Evolutionary conservation across 2,113 vertebrate species (phyloP).

Genomic region (Narcine bancroftii): DNA sequence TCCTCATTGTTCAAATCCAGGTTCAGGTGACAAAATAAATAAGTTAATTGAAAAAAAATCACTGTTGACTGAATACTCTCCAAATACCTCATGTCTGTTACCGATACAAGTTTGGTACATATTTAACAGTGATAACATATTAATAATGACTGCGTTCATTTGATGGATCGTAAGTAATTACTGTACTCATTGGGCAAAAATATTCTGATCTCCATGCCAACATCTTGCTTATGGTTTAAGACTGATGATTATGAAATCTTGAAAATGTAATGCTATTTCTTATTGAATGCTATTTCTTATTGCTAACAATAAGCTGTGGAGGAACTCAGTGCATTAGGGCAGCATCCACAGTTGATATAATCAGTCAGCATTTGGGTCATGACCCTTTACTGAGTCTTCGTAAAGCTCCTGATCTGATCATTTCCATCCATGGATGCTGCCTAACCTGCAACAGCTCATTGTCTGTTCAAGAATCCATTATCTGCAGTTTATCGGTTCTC

Average conservation of each 20-base stretch:
- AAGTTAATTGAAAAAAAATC: background rate
- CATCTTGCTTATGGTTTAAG: background rate
- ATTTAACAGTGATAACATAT: background rate
- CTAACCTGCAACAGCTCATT: no score
- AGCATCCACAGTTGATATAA: no score
- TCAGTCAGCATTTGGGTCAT: no score
- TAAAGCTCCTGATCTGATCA: no score
- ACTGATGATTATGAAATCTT: constrained; percentile 1
- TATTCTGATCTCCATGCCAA: background rate
- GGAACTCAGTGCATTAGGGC: no score
- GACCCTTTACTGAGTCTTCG: no score
- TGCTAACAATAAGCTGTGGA: no score
- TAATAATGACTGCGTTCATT: background rate
- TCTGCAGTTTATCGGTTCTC: no score
- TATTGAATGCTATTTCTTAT: no score
- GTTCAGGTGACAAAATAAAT: no score
- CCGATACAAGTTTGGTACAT: background rate
- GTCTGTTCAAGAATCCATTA: no score
- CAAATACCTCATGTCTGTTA: background rate
- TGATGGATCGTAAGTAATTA: background rate
- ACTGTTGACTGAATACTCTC: background rate
- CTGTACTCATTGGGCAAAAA: background rate
- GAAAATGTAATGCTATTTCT: background rate
- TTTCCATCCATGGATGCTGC: no score
- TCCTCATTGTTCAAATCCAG: background rate